Evolutionary conservation across 2,888 invertebrate genomes (phyloP), one percentile per base, ranked within the genome.

Genomic region (Drosophila lacicola): DNA sequence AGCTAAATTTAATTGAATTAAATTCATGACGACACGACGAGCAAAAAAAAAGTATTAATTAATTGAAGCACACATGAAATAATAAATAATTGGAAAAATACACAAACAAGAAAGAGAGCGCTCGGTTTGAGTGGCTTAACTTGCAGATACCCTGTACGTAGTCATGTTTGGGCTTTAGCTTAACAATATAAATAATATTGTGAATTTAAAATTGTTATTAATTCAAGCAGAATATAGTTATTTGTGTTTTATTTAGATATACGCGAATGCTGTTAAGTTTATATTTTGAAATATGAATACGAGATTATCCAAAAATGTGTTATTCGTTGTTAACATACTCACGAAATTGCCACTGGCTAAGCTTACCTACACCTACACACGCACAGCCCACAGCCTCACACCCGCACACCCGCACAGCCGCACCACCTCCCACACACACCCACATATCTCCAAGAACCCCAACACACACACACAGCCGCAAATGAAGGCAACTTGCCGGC

Each of bases 1-100:
- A 58, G 65, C 58, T 55, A 47, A 57, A 47, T 74, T 58, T 78
- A 78, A 71, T 79, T 81, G 57, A 80, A 80, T 79, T 77, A 74
- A 70, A 49, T 54, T 44, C 64, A 60, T 70, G 60, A 67, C 62
- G 36, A 44, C 39, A 51, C 33, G 57, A 34, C 29, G 36, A 17
- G n/a, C 13, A 37, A 39, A 50, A 44, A 55, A 39, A 44, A 46
- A 33, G 47, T 42, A 34, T 37, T 75, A 78, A 79, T 74, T 63
- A 74, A 79, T 55, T 57, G 42, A 44, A 53, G 37, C 42, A 58
- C 60, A 56, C 46, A 57, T 58, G 8, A 53, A 78, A 36, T 39
- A 51, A 67, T 67, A 65, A 65, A 70, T 74, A 78, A 70, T 66
- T 65, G 4, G 29, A 51, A 49, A 51, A 57, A 49, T 41, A 50